Evolutionary conservation across 1,140 invertebrate genomes (phyloP).

Genomic region (Harpegnathos saltator): DNA sequence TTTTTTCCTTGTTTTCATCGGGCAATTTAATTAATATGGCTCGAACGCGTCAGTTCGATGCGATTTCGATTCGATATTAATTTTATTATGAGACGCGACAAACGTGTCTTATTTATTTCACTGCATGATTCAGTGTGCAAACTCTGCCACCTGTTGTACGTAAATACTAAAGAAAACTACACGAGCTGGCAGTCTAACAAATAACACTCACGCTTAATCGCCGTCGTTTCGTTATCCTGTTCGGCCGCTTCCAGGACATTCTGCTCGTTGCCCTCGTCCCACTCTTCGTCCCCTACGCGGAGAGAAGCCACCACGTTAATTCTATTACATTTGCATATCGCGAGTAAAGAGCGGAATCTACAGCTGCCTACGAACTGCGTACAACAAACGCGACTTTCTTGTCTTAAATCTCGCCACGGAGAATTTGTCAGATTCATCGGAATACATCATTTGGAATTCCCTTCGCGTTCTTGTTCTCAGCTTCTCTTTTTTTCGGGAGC

Average conservation of each 20-base stretch:
- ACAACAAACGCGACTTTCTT: not conserved
- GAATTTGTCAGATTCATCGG: constrained; percentile 14
- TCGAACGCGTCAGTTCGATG: no score
- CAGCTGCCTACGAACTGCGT: constrained; percentile 47
- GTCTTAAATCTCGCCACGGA: constrained; percentile 8
- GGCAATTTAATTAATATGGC: constrained; percentile 14
- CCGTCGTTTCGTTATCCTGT: constrained; percentile 76
- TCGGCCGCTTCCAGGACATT: constrained; percentile 79
- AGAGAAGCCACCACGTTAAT: constrained; percentile 72
- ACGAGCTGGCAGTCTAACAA: constrained; percentile 57
- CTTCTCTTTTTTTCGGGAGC: not conserved
- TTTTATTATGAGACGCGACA: constrained; percentile 17
- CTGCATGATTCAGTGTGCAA: constrained; percentile 30
- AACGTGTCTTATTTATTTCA: constrained; percentile 15
- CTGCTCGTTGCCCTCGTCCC: constrained; percentile 80
- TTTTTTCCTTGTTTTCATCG: no score
- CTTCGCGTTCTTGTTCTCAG: no score
- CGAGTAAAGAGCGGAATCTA: constrained; percentile 66
- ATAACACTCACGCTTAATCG: constrained; percentile 77
- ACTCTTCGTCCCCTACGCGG: constrained; percentile 82
- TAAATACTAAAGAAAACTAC: constrained; percentile 59
- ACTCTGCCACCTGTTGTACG: constrained; percentile 59
- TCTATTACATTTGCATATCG: constrained; percentile 72
- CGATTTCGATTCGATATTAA: not conserved
- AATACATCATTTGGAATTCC: not conserved